These are phyloP conservation scores for Pelagia noctiluca DNA, from an alignment of 30 jellyfish, hydroid and myxozoan genomes.

Conservation along the genomic window DNA sequence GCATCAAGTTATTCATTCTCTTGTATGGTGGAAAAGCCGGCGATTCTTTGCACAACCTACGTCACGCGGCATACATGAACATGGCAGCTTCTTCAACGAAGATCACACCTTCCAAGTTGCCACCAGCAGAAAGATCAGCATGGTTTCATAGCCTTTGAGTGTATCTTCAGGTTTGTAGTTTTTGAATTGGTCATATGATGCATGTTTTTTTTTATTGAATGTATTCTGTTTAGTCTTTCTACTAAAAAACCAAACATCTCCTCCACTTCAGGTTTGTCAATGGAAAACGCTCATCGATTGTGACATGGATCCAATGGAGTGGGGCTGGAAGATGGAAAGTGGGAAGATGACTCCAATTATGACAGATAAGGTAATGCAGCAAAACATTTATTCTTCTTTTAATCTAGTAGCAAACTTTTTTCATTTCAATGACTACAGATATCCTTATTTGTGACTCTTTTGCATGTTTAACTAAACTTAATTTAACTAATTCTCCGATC, in stretches of 20 bases:
- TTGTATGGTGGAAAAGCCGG: constrained; percentile 16
- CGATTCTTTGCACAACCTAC: neutral
- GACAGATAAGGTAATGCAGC: constrained; percentile 39
- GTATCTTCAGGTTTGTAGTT: constrained; percentile 15
- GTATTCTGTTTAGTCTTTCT: too few species aligned
- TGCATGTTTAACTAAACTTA: too few species aligned
- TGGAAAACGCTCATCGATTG: constrained; percentile 6
- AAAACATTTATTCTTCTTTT: constrained; percentile 6
- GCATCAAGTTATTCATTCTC: constrained; percentile 1
- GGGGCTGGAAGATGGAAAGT: constrained; percentile 53
- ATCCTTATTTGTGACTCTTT: too few species aligned
- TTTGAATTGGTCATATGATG: too few species aligned
- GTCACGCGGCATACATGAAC: constrained; percentile 6
- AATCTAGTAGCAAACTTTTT: neutral
- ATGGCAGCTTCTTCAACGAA: constrained; percentile 21
- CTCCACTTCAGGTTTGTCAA: constrained; percentile 1
- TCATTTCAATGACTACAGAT: too few species aligned
- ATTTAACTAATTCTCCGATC: too few species aligned
- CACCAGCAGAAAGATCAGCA: constrained; percentile 28
- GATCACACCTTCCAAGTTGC: constrained; percentile 38
- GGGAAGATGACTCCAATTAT: constrained; percentile 41
- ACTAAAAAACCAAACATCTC: too few species aligned
- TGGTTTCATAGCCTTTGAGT: constrained; percentile 21
- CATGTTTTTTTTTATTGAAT: too few species aligned
- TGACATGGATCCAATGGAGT: constrained; percentile 48